phyloP scores from a whole-genome alignment of 2,888 invertebrate genomes.

The Xanthorhoe spadicearia region DNA sequence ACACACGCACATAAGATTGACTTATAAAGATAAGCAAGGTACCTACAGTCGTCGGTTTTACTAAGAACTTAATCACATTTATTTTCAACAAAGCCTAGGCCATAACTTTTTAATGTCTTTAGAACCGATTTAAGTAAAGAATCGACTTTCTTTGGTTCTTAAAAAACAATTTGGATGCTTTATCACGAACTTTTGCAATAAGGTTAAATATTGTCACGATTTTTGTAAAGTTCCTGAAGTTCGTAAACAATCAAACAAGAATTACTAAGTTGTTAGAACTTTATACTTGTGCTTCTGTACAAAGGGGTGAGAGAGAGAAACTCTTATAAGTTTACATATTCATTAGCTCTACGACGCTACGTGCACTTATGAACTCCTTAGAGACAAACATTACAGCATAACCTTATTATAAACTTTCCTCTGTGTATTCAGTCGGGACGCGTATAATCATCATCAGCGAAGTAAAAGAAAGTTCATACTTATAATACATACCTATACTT shows the following conservation, averaged over 20 bases:
- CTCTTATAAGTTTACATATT: not conserved
- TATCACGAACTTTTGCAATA: conserved; percentile 12
- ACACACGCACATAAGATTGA: no score
- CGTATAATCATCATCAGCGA: no score
- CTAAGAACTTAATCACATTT: not conserved
- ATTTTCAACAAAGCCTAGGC: conserved; percentile 6
- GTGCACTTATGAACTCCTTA: not conserved
- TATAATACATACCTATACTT: no score
- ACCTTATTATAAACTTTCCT: not conserved
- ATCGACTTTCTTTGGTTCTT: conserved; percentile 6
- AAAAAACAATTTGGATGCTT: conserved; percentile 11
- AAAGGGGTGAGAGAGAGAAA: not conserved
- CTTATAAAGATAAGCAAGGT: no score
- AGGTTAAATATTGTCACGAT: conserved; percentile 25
- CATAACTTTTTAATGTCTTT: conserved; percentile 12
- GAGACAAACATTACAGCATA: not conserved
- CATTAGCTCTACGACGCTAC: not conserved
- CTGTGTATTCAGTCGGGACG: not conserved
- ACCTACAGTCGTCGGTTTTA: no score
- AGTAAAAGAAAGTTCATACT: no score
- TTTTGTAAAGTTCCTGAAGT: conserved; percentile 14
- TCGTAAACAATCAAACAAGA: conserved; percentile 18
- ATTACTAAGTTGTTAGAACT: conserved; percentile 18
- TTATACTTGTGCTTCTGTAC: conserved; percentile 4
- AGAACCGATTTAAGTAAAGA: conserved; percentile 14